Base-by-base conservation (phyloP, 2,113 vertebrate species). In the Guaruba guarouba region DNA sequence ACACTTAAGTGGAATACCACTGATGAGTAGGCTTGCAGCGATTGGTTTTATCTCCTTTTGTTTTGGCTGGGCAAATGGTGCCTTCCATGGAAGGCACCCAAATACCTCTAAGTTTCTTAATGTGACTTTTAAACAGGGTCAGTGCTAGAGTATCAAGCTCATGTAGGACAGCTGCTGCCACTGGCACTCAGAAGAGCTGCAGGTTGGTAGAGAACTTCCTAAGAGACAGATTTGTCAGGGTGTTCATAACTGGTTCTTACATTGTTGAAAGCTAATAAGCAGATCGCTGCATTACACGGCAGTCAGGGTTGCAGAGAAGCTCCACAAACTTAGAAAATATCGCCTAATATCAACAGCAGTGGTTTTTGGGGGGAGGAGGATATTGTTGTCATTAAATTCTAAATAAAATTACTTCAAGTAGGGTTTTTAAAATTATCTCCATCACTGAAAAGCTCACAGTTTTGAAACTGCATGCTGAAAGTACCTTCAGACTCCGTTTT, bases 291-390 rank as follows among this genome's bases (percentile, higher is more conserved):
- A 4, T 59, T 76, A 28, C 39, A 5, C 6, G 15, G 17, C 59
- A 55, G 82, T 49, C 17, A 37, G 70, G 57, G 13, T 57, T 48
- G 49, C 33, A 69, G 71, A 35, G 23, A 35, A 13, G 68, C 4
- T 48, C 52, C 14, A 35, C 44, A 68, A 79, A n/a, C 22, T n/a
- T 5, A 11, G 25, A 74, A 86, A 24, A 4, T 13, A 3, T 76
- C 44, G 23, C 14, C 49, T 13, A 4, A 7, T 33, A 68, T 10
- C 43, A 27, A 0, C 10, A 85, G 19, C 57, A 64, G 2, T 41
- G 46, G 15, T 28, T 16, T n/a, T 13, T 46, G 6, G 43, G 24
- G 28, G 44, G 2, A 1, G n/a, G 28, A 8, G 2, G 3, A 7
- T 55, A 18, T 23, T 54, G 28, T 49, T 49, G 2, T 57, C 62